Evolutionary conservation across 2,797 vertebrate species (phyloP), one percentile per base, ranked within the genome.

Genomic region (Artibeus lituratus): DNA sequence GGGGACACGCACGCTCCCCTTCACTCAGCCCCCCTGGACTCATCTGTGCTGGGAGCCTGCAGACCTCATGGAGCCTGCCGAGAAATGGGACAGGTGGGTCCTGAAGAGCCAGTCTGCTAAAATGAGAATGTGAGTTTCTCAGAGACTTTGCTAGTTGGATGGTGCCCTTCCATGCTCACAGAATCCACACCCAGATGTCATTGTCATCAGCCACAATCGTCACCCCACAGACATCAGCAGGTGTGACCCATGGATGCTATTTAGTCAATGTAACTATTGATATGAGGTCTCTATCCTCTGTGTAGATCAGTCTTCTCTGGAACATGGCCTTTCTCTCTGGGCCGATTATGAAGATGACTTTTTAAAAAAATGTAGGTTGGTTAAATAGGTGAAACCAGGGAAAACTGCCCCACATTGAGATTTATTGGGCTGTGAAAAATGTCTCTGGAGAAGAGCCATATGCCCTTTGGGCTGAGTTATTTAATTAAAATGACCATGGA

Each of bases 401-500:
- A 70, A 96, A 96, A 49, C 51, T 39, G 88, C 72, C 82, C 95
- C 59, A 37, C 87, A 7, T 9, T 92, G 90, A 94, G 82, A 94
- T 91, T 88, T 96, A 92, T 62, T 92, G 77, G 73, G 78, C 87
- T 92, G 96, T 90, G 93, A 94, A 94, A 78, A 80, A 83, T 84
- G 62, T 96, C 96, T 90, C 85, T 16, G 5, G 78, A 67, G 78
- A 91, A 94, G 73, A 7, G 29, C 65, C 88, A 84, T n/a, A 14
- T 67, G 85, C 53, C 90, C 62, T 57, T 83, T 92, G 85, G 42
- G 32, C 24, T 4, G 35, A 69, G 77, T 94, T 96, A 90, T 83
- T 97, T 97, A 97, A 96, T 97, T 94, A 95, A 96, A 96, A 95
- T 78, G 80, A 19, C 67, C 82, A 51, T 67, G 47, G 85, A 90